Base-by-base conservation (phyloP, 2,888 invertebrate species). In the Noctua janthina region DNA sequence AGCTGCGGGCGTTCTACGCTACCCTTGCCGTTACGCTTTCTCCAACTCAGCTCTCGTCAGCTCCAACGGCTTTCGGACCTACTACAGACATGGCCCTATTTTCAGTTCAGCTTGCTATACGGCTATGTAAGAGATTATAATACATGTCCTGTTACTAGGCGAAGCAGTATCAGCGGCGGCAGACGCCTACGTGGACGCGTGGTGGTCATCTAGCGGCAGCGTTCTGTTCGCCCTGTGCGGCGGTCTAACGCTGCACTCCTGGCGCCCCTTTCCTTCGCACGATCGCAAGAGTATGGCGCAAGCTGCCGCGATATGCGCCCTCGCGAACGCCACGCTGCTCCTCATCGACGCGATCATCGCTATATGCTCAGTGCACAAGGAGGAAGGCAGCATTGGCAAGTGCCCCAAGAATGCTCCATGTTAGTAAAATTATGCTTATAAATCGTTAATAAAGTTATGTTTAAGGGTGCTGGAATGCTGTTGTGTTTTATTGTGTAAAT, bases 121-220 rank as follows among this genome's bases (percentile, higher is more conserved):
- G 0, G 29, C 39, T 51, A 39, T 23, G 15, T 23, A 7, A 17
- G 11, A 15, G 10, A 8, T 35, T 5, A 23, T 15, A 23, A 35
- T 10, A 68, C 0, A 11, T 56, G 70, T 67, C 8, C 23, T 67
- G 51, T 78, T 17, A 62, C 29, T 85, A 96, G 96, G 95, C 62
- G 96, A 96, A 90, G 91, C 93, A 79, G 94, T 97, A 77, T 96
- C 96, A 69, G 95, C 95, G 84, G 93, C 95, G 79, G 94, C 96
- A 73, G 96, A 96, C 88, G 93, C 95, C 66, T 96, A 96, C 90
- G 91, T 96, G n/a, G 96, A 95, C 88, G 95, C 95, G 75, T 96
- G 96, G 96, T 97, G 96, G 96, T 95, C 96, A 0, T 94, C 94
- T 4, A 87, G 90, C 11, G 96, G 96, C n/a, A 93, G 93, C 11